Evolutionary conservation across 2,888 invertebrate genomes (phyloP).

Genomic region (Uloborus plumipes): DNA sequence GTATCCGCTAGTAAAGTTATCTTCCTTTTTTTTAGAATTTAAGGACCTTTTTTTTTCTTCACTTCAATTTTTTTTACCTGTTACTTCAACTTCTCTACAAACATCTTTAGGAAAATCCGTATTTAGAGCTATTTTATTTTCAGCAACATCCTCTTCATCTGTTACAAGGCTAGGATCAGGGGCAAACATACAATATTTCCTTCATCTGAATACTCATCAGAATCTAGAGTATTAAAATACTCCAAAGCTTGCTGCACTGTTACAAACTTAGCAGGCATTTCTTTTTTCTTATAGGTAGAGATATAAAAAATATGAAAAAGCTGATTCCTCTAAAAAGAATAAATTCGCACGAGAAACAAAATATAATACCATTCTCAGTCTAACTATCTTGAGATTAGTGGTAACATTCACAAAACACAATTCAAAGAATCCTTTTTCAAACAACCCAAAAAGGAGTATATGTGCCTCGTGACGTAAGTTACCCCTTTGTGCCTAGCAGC

Average conservation of each 20-base stretch:
- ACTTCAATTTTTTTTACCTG: background rate
- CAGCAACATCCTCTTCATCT: constrained; percentile 8
- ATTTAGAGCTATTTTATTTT: constrained; percentile 1
- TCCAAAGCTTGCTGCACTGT: background rate
- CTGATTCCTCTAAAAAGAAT: background rate
- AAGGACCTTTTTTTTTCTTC: background rate
- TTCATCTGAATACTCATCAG: background rate
- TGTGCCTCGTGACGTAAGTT: too few species aligned
- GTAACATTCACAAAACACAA: background rate
- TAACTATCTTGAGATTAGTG: background rate
- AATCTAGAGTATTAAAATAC: background rate
- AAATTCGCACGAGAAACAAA: background rate
- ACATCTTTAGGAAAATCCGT: constrained; percentile 6
- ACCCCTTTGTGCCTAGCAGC: too few species aligned
- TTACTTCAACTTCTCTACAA: constrained; percentile 1
- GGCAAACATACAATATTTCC: background rate
- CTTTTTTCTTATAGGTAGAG: background rate
- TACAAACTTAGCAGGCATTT: background rate
- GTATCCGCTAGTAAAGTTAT: too few species aligned
- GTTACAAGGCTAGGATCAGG: background rate
- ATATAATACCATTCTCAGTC: background rate
- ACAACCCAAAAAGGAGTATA: too few species aligned
- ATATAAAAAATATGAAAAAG: background rate
- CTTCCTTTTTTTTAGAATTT: too few species aligned
- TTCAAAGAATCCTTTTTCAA: too few species aligned